phyloP scores from a whole-genome alignment of 2,888 invertebrate genomes.

The Apodemia hepburni region DNA sequence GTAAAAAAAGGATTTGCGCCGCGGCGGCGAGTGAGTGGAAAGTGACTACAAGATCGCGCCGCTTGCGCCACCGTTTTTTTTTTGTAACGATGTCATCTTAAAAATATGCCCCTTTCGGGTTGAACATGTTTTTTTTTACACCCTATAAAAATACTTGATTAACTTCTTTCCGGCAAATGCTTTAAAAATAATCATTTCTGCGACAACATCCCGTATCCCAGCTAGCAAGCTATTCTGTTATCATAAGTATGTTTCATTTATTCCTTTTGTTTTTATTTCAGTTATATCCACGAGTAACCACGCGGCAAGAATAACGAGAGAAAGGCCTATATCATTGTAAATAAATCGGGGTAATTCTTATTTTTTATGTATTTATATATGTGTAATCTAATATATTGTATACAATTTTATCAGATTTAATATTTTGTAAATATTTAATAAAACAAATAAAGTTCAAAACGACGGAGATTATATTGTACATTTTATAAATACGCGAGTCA shows the following conservation, averaged over 20 bases:
- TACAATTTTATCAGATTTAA: conserved; percentile 76
- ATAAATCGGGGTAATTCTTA: conserved; percentile 67
- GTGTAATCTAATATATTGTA: conserved; percentile 73
- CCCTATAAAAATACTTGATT: no score
- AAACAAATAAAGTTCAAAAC: conserved; percentile 61
- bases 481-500: conserved; percentile 74
- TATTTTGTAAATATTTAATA: conserved; percentile 78
- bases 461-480: conserved; percentile 80
- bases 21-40: no score
- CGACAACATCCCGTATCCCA: no score
- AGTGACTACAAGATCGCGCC: no score
- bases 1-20: no score
- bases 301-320: conserved; percentile 70
- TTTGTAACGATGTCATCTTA: no score
- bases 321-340: conserved; percentile 58
- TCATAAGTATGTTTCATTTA: neutral
- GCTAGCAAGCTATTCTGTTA: no score
- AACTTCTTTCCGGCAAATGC: no score
- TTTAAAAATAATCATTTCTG: no score
- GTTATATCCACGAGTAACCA: conserved; percentile 83
- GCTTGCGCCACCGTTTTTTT: no score
- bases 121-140: no score
- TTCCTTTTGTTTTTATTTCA: conserved; percentile 51
- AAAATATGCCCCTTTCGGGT: no score
- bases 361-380: conserved; percentile 78